These are phyloP conservation scores for Hypotaenidia okinawae DNA, from an alignment of 2,797 vertebrate species.

Conservation along the genomic window DNA sequence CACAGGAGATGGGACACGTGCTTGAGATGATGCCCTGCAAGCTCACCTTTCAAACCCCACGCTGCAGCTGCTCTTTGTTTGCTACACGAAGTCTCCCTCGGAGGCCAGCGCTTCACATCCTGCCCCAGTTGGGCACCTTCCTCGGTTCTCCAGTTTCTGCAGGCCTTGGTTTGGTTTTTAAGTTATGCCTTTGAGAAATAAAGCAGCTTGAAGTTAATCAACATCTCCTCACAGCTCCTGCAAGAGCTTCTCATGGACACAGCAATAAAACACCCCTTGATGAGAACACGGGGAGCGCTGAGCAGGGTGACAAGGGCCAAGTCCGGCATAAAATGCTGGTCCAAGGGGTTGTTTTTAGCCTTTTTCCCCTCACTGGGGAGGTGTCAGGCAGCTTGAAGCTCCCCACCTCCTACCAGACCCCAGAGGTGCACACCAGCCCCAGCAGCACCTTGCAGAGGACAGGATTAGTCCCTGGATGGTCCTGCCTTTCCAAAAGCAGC, in stretches of 20 bases:
- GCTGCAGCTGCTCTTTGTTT: not conserved
- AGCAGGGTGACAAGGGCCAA: not conserved
- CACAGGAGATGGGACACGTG: fast-evolving
- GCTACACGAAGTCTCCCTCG: not conserved
- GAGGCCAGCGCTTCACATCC: not conserved
- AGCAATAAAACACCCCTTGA: not conserved
- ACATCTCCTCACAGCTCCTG: not conserved
- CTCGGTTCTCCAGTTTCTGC: not conserved
- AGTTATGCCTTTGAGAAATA: not conserved
- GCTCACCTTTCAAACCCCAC: not conserved
- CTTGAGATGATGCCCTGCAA: not conserved
- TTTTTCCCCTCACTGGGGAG: not conserved
- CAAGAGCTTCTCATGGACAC: not conserved
- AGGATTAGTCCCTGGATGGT: not conserved
- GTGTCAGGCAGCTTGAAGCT: not conserved
- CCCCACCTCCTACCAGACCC: not conserved
- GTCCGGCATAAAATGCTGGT: not conserved
- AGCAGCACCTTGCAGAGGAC: fast-evolving
- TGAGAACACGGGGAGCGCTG: not conserved
- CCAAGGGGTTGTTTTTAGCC: not conserved
- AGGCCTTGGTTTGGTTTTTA: not conserved
- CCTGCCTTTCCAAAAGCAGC: not conserved
- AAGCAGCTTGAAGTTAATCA: not conserved
- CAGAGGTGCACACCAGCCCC: not conserved
- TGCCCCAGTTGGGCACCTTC: not conserved